Conservation (phyloP, 2,113 vertebrate species). For the Halcyon malimbica region DNA sequence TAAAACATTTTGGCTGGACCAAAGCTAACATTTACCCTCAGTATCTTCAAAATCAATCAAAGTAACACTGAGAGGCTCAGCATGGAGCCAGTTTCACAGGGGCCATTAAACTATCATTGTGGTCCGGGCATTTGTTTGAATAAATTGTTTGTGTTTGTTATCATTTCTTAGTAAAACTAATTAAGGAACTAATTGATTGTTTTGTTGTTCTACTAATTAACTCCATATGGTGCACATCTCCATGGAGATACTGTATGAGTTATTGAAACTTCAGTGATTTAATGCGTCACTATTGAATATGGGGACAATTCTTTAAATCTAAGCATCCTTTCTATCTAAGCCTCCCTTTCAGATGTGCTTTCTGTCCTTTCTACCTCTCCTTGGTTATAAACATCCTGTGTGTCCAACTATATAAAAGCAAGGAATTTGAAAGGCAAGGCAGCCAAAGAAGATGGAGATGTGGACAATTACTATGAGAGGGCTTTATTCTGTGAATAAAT, state of each 20-base stretch:
- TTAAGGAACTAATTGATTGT: conserved; percentile 86
- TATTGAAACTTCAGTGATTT: conserved; percentile 78
- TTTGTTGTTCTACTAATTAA: conserved; percentile 85
- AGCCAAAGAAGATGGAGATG: not conserved
- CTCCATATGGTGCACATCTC: conserved; percentile 85
- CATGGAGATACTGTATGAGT: conserved; percentile 82
- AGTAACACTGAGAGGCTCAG: conserved; percentile 37
- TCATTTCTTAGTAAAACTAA: conserved; percentile 84
- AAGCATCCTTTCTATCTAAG: conserved; percentile 49
- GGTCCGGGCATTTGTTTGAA: conserved; percentile 75
- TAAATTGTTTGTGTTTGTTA: conserved; percentile 82
- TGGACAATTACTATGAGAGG: not conserved
- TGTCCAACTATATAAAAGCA: not conserved
- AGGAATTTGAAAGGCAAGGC: not conserved
- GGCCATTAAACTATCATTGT: conserved; percentile 72
- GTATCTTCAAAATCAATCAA: conserved; percentile 73
- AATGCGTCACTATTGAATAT: conserved; percentile 59
- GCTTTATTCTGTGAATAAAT: not conserved
- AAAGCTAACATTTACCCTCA: conserved; percentile 66
- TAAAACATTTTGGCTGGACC: conserved; percentile 68
- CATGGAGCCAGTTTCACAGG: conserved; percentile 57
- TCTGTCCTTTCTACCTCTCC: not conserved
- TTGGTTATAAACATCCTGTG: not conserved
- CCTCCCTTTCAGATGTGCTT: conserved; percentile 21
- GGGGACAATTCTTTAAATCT: conserved; percentile 69